These are phyloP conservation scores for Cheilinus undulatus DNA, from an alignment of 2,113 vertebrate genomes.

Conservation along the genomic window DNA sequence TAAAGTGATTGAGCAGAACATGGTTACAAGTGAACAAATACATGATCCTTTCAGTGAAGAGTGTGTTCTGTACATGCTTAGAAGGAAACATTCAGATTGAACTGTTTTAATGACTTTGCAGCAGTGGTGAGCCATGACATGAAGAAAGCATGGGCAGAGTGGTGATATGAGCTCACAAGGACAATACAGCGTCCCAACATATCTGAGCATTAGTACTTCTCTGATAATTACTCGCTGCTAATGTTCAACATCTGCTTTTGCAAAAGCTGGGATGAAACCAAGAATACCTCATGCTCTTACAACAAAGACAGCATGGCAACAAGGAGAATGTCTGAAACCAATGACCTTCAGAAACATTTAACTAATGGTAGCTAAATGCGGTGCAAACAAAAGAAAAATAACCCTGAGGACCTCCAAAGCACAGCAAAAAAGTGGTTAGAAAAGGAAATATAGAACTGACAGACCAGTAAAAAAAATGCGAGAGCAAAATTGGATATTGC, in stretches of 20 bases:
- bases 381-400: background rate
- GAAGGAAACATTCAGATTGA: background rate
- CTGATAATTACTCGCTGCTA: background rate
- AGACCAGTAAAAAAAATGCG: background rate
- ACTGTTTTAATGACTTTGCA: background rate
- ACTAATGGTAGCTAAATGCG: background rate
- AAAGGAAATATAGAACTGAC: no score
- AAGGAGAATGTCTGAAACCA: background rate
- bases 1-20: slow-evolving; percentile 27
- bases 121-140: background rate
- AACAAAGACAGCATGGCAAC: background rate
- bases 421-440: background rate
- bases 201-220: background rate
- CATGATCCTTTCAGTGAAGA: background rate
- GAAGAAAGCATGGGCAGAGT: background rate
- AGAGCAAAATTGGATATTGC: background rate
- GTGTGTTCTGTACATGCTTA: background rate
- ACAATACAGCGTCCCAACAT: background rate
- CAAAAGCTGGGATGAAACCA: background rate
- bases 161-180: background rate
- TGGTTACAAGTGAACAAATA: background rate
- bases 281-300: background rate
- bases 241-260: background rate
- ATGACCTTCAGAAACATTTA: background rate
- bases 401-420: no score